Evolutionary conservation across 2,888 invertebrate genomes (phyloP), one percentile per base, ranked within the genome.

Genomic region (Eupithecia dodoneata): DNA sequence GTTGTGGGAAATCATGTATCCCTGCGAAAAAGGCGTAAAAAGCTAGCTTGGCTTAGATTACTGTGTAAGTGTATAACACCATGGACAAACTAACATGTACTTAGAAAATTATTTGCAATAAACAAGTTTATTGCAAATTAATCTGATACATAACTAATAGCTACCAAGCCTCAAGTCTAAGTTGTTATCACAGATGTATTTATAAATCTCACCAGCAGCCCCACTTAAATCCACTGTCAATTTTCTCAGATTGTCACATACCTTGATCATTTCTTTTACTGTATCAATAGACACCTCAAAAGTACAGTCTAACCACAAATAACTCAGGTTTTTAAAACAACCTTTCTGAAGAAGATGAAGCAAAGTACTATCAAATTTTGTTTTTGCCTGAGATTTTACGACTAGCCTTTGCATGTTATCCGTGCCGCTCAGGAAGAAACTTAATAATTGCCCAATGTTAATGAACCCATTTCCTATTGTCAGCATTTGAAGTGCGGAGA

Each of bases 261-360:
- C 82, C 73, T 92, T 89, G 75, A 95, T 93, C 71, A 94, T 84
- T 81, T 90, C 86, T 82, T 88, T 92, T 4, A 94, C 89, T 47
- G 93, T 91, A 72, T 87, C 83, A 75, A 91, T 92, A 0, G 95
- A 93, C 18, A 95, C 92, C 79, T 91, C 92, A 72, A 95, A 87
- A 5, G 95, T 94, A 82, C 94, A 94, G 81, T 95, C 95, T 81
- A 95, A 87, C 94, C 95, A 95, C 73, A 95, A 85, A 82, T 87
- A 88, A 70, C 85, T 84, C 1, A 95, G 80, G 82, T 91, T 90
- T 72, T 84, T 91, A 59, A 95, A 88, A 85, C 87, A 87, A 77
- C 93, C 93, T 77, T 89, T 92, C 42, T 89, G 85, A 80, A 95
- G 82, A 79, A 94, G 87, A 83, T 90, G 85, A 75, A 90, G 78